A percentile compares a stretch with the other conserved stretches of the same genome.
Conservation (phyloP, 2,113 vertebrate genomes). For the Hiodon alosoides region DNA sequence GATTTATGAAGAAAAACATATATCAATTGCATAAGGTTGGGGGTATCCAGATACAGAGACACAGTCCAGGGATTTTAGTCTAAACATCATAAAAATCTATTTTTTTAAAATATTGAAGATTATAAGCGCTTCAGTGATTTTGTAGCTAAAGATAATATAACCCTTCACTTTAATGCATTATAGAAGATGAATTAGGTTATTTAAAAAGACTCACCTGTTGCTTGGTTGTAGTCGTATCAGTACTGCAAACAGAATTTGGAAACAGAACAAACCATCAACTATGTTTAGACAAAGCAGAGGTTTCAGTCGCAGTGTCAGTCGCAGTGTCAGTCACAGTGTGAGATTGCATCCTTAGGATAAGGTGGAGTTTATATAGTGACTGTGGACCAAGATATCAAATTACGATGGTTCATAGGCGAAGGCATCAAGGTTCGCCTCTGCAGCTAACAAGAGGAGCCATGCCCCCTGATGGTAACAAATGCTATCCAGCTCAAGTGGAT, state of each 20-base stretch:
- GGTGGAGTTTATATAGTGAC: conserved; percentile 32
- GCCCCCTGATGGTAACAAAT: conserved; percentile 1
- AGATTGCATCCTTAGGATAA: conserved; percentile 7
- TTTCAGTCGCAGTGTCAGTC: conserved; percentile 10
- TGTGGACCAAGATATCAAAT: conserved; percentile 27
- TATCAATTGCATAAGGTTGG: too few relatives aligned
- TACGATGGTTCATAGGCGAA: conserved; percentile 28
- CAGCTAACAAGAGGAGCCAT: not conserved
- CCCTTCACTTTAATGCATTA: too few relatives aligned
- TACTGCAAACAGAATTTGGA: not conserved
- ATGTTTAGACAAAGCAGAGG: not conserved
- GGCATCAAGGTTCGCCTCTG: not conserved
- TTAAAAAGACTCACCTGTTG: too few relatives aligned
- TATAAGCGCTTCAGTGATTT: too few relatives aligned
- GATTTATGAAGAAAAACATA: too few relatives aligned
- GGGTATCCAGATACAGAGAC: too few relatives aligned
- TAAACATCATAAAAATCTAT: too few relatives aligned
- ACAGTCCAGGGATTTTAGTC: too few relatives aligned
- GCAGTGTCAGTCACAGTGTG: not conserved
- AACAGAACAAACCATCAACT: not conserved
- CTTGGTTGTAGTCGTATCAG: not conserved
- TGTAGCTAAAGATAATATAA: too few relatives aligned
- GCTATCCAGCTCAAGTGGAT: conserved; percentile 4
- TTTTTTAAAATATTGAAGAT: too few relatives aligned
- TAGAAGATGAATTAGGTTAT: too few relatives aligned